Evolutionary conservation across 1,140 invertebrate genomes (phyloP).

Genomic region (Bombus pyrosoma): DNA sequence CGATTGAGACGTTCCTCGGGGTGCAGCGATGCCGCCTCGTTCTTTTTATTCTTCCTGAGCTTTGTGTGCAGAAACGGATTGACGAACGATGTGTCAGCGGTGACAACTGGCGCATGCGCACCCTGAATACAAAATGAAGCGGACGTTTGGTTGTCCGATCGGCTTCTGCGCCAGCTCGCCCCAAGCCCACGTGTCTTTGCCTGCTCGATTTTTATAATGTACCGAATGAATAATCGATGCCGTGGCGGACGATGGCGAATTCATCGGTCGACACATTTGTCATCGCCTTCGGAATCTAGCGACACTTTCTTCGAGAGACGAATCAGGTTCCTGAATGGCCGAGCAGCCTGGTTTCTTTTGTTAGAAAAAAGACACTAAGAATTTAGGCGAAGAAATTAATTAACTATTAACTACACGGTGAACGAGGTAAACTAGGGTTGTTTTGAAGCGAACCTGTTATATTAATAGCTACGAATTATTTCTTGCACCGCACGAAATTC

Average conservation of each 20-base stretch:
- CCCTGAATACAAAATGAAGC: conserved; percentile 81
- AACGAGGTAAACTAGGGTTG: background rate
- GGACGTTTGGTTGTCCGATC: conserved; percentile 51
- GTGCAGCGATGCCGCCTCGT: conserved; percentile 59
- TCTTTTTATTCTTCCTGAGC: conserved; percentile 73
- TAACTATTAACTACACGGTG: no score
- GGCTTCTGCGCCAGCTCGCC: conserved; percentile 32
- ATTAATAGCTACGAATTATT: no score
- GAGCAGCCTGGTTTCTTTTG: conserved; percentile 34
- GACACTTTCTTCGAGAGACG: conserved; percentile 14
- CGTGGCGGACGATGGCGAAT: conserved; percentile 33
- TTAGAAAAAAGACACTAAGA: conserved; percentile 68
- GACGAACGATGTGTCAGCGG: conserved; percentile 82
- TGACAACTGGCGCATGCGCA: conserved; percentile 82
- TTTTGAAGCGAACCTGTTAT: background rate
- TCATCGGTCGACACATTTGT: conserved; percentile 34
- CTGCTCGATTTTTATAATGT: conserved; percentile 41
- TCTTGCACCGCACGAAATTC: no score
- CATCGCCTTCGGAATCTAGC: conserved; percentile 32
- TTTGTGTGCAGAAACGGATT: conserved; percentile 79
- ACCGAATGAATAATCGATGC: conserved; percentile 57
- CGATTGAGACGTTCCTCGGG: conserved; percentile 79
- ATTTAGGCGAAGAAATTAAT: background rate
- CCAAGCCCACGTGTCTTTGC: conserved; percentile 39
- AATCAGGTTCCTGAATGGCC: background rate